Conservation (phyloP, 2,888 invertebrate genomes). For the Celastrina argiolus region DNA sequence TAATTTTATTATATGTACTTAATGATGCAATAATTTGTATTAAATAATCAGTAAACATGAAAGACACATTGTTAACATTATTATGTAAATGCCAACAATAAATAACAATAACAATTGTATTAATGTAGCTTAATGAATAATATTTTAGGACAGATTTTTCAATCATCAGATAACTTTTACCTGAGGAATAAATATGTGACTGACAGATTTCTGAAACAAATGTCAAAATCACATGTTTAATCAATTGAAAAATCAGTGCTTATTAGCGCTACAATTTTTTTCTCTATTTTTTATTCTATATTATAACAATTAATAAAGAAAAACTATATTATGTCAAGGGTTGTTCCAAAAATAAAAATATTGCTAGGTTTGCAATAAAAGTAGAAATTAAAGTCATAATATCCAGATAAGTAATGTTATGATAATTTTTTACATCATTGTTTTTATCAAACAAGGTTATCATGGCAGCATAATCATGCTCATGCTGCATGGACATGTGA, state of each 20-base stretch:
- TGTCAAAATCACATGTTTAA: too few species aligned
- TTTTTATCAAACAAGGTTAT: conserved; percentile 14
- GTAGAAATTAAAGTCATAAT: background rate
- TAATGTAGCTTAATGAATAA: too few species aligned
- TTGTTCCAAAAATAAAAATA: background rate
- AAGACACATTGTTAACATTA: background rate
- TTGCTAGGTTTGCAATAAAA: conserved; percentile 9
- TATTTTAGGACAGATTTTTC: too few species aligned
- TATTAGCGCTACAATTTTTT: too few species aligned
- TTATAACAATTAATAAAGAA: background rate
- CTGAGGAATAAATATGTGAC: too few species aligned
- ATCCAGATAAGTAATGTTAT: conserved; percentile 1
- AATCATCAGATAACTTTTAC: too few species aligned
- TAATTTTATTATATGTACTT: too few species aligned
- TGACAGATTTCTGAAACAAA: too few species aligned
- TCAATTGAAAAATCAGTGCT: too few species aligned
- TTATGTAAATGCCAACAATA: background rate
- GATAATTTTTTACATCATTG: conserved; percentile 20
- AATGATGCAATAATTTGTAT: background rate
- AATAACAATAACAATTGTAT: too few species aligned
- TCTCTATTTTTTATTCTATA: background rate
- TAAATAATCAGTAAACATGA: background rate
- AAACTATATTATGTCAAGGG: background rate
- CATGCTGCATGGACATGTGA: background rate
- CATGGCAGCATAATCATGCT: background rate